These are phyloP conservation scores for Peromyscus melanophrys DNA, from an alignment of 2,797 vertebrate genomes.

Conservation along the genomic window DNA sequence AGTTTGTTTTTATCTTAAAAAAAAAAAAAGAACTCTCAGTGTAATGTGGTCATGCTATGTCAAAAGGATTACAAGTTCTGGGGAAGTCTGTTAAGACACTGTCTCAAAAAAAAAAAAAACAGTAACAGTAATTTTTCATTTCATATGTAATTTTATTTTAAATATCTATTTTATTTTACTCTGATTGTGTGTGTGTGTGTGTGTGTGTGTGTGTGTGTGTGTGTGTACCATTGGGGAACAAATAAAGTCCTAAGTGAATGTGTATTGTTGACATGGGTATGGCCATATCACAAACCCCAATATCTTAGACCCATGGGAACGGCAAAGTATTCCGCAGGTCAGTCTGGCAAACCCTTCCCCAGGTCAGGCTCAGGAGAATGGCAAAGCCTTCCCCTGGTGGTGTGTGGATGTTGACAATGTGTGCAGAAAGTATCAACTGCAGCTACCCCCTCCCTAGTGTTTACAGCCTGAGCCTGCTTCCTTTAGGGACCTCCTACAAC, in stretches of 20 bases:
- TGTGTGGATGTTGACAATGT: neutral
- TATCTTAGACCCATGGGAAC: neutral
- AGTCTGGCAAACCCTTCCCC: neutral
- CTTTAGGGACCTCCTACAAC: neutral
- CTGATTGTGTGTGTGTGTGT: neutral
- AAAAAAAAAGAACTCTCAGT: neutral
- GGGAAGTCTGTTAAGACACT: neutral
- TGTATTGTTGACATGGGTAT: neutral
- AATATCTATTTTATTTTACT: neutral
- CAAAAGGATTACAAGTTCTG: neutral
- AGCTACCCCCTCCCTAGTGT: neutral
- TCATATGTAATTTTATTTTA: neutral
- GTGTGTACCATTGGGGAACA: neutral
- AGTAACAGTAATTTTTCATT: neutral
- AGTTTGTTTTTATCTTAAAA: neutral
- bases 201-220: neutral
- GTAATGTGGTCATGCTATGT: neutral
- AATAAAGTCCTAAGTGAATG: neutral
- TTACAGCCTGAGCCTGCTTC: neutral
- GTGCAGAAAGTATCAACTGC: neutral
- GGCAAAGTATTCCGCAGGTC: neutral
- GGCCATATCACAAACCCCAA: neutral
- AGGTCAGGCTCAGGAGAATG: neutral
- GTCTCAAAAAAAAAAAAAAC: neutral
- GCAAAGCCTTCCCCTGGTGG: neutral